A percentile compares a stretch with the other conserved stretches of the same genome.
These are phyloP conservation scores for Halocynthia aurantium DNA, from an alignment of 23 tunicate genomes.

Conservation along the genomic window DNA sequence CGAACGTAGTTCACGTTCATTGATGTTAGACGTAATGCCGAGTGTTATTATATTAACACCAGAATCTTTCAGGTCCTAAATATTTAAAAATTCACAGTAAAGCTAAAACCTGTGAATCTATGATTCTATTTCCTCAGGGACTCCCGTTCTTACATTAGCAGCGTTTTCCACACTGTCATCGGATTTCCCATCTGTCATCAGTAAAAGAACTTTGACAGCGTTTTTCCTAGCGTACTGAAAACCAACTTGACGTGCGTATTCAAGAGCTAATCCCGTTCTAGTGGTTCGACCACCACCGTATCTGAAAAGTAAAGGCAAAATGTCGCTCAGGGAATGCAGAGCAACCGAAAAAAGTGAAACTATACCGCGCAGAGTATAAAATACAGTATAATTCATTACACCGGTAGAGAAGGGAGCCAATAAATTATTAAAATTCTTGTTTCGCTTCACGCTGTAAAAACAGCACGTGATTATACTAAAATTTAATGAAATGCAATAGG, in stretches of 20 bases:
- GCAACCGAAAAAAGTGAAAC: no score
- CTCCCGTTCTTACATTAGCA: constrained; percentile 21
- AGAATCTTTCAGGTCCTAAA: constrained; percentile 29
- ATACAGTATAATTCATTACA: background rate
- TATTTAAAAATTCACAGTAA: no score
- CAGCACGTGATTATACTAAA: no score
- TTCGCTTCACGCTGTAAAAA: no score
- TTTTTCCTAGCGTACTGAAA: constrained; percentile 50
- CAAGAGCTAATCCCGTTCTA: constrained; percentile 48
- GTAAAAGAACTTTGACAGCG: constrained; percentile 47
- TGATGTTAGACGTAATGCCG: constrained; percentile 42
- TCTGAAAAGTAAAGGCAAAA: background rate
- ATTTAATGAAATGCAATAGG: no score
- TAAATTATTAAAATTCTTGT: no score
- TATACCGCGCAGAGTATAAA: no score
- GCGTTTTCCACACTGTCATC: constrained; percentile 28
- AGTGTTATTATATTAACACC: constrained; percentile 37
- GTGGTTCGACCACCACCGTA: constrained; percentile 27
- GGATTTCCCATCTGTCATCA: constrained; percentile 68
- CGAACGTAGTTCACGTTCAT: constrained; percentile 11
- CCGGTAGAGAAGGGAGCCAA: background rate
- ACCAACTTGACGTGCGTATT: constrained; percentile 41
- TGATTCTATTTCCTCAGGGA: background rate
- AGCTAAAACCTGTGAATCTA: background rate
- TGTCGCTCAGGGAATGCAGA: no score